A percentile compares a stretch with the other conserved stretches of the same genome.
Evolutionary conservation across 2,888 invertebrate species (phyloP).

Genomic region (Lydus trimaculatus): DNA sequence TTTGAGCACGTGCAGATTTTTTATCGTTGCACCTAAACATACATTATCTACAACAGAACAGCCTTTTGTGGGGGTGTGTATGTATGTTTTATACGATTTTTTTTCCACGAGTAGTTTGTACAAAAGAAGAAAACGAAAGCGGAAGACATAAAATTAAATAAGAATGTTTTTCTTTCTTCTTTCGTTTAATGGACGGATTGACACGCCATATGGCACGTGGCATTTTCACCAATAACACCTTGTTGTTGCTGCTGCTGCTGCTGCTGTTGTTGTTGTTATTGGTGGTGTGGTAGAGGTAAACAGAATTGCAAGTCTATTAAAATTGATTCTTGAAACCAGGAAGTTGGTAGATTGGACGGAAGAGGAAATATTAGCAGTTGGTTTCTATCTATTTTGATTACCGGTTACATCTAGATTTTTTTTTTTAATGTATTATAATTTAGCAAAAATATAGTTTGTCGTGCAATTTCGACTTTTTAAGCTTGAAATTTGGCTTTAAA

Average conservation of each 20-base stretch:
- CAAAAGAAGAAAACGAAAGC: conserved; percentile 26
- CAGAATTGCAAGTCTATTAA: conserved; percentile 17
- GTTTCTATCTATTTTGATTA: conserved; percentile 2
- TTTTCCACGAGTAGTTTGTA: background rate
- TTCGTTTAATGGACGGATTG: background rate
- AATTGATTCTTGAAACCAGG: conserved; percentile 33
- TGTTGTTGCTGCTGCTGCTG: background rate
- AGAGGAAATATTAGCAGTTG: conserved; percentile 37
- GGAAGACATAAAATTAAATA: conserved; percentile 16
- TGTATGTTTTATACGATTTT: conserved; percentile 14
- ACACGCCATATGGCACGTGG: conserved; percentile 38
- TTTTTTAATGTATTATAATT: no score
- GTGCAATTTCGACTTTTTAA: no score
- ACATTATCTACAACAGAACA: no score
- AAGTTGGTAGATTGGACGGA: conserved; percentile 40
- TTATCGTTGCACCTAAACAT: conserved; percentile 15
- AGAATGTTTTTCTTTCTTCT: background rate
- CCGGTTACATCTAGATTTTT: background rate
- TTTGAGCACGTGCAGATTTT: conserved; percentile 27
- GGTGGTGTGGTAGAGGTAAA: background rate
- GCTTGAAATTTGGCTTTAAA: no score
- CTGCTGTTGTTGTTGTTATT: no score
- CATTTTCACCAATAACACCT: conserved; percentile 19
- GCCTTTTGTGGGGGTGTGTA: background rate
- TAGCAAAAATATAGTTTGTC: no score